A percentile compares a stretch with the other conserved stretches of the same genome.
phyloP scores from a whole-genome alignment of 2,113 vertebrate species.

The Haemorhous mexicanus region DNA sequence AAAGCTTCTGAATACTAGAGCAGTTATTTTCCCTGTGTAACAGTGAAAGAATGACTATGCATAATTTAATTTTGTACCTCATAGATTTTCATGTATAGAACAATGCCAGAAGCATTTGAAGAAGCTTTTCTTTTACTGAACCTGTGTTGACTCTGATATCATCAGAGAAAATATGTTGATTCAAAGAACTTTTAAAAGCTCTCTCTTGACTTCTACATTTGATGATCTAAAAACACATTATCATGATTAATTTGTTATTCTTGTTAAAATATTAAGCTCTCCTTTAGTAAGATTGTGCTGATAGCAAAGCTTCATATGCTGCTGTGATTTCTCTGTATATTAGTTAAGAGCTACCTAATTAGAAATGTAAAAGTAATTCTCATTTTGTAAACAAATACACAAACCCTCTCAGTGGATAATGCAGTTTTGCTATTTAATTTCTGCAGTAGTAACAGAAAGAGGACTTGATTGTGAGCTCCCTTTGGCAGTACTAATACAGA shows the following conservation, averaged over 20 bases:
- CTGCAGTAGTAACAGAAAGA: background rate
- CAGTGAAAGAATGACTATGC: background rate
- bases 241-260: slow-evolving; percentile 2
- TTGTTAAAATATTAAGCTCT: background rate
- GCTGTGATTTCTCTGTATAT: background rate
- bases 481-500: background rate
- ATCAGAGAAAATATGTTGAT: background rate
- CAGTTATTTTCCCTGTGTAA: background rate
- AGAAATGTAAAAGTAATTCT: slow-evolving; percentile 32
- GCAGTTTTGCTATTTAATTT: background rate
- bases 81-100: background rate
- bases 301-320: background rate
- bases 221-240: background rate
- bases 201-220: background rate
- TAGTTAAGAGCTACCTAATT: slow-evolving; percentile 42
- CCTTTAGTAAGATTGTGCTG: background rate
- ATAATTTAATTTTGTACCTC: background rate
- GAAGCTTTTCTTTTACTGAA: background rate
- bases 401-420: background rate
- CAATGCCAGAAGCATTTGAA: background rate
- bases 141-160: background rate
- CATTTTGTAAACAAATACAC: slow-evolving; percentile 16
- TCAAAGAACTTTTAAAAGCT: background rate
- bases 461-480: background rate
- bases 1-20: background rate